These are phyloP conservation scores for Sarcophaga caerulescens DNA, from an alignment of 2,888 invertebrate species.

Conservation along the genomic window DNA sequence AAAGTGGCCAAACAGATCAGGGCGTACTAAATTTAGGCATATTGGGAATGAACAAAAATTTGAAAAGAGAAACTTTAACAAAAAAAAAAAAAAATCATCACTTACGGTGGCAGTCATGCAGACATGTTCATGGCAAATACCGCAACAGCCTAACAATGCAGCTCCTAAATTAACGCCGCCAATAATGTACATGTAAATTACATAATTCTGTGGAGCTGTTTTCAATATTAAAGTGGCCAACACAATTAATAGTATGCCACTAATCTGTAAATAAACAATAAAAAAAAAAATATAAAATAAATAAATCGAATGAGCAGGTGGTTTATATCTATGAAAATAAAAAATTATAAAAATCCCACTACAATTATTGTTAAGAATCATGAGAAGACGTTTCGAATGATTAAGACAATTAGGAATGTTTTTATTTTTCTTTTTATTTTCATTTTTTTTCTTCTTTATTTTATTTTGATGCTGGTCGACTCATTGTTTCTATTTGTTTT, in stretches of 20 bases:
- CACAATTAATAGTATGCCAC: constrained; percentile 72
- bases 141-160: constrained; percentile 75
- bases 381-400: neutral
- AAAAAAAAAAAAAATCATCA: constrained; percentile 35
- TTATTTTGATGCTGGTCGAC: neutral
- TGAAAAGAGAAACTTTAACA: neutral
- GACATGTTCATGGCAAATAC: constrained; percentile 74
- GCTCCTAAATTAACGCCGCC: constrained; percentile 73
- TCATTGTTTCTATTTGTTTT: too few species aligned
- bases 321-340: neutral
- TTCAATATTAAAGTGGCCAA: constrained; percentile 70
- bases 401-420: constrained; percentile 8
- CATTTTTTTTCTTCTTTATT: neutral
- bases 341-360: neutral
- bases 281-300: neutral
- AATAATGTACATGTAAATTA: constrained; percentile 72
- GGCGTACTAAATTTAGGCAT: constrained; percentile 83
- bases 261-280: constrained; percentile 69
- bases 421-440: neutral
- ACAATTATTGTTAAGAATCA: too few species aligned
- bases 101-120: constrained; percentile 75
- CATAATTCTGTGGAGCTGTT: constrained; percentile 71
- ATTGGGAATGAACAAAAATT: neutral
- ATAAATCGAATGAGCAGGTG: neutral
- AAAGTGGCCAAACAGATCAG: constrained; percentile 86